Percentiles rank a stretch among this genome's conserved stretches.
phyloP scores from a whole-genome alignment of 2,113 vertebrate genomes.

The Dasypus novemcinctus region DNA sequence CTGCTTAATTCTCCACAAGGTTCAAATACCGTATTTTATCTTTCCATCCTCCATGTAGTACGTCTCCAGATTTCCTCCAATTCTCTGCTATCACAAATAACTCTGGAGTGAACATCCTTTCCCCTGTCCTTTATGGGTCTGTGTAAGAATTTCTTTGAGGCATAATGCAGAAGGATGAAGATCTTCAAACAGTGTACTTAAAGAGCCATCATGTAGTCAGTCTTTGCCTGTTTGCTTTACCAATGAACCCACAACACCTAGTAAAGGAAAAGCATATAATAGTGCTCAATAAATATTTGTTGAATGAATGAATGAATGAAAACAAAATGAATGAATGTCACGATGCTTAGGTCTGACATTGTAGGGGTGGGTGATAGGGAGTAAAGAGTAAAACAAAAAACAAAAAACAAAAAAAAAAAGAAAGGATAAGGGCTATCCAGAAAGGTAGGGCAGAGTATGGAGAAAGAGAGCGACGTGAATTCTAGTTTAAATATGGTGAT shows the following conservation, averaged over 20 bases:
- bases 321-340: background rate
- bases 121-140: background rate
- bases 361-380: background rate
- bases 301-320: background rate
- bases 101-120: background rate
- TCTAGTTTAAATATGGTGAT: background rate
- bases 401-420: background rate
- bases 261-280: background rate
- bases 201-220: background rate
- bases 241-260: background rate
- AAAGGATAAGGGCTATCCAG: background rate
- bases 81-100: background rate
- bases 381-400: background rate
- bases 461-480: background rate
- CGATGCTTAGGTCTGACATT: background rate
- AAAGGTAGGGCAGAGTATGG: background rate
- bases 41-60: background rate
- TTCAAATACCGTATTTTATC: background rate
- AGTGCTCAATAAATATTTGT: background rate
- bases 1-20: background rate
- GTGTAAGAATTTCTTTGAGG: background rate
- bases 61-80: background rate
- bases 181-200: background rate
- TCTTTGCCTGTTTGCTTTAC: background rate
- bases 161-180: background rate